phyloP scores from a whole-genome alignment of 2,888 invertebrate species.

The Cryptocephalus moraei region DNA sequence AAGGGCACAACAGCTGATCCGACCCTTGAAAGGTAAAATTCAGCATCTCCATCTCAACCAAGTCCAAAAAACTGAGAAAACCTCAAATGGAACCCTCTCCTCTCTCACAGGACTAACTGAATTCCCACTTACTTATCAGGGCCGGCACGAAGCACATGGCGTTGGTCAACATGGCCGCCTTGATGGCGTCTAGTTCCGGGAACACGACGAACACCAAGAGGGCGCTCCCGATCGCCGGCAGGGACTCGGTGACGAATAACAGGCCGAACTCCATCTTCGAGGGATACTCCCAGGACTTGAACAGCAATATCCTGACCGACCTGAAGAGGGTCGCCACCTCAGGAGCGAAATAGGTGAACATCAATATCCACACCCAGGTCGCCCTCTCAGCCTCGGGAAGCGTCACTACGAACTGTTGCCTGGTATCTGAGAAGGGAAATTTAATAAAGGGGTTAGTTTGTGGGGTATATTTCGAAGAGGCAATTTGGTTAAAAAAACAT shows the following conservation, averaged over 20 bases:
- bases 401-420: conserved; percentile 47
- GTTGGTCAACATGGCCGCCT: conserved; percentile 76
- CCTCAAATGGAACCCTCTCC: too few species aligned
- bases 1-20: too few species aligned
- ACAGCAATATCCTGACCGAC: conserved; percentile 59
- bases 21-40: too few species aligned
- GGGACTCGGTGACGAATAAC: conserved; percentile 61
- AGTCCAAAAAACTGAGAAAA: too few species aligned
- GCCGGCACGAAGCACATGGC: conserved; percentile 71
- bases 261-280: conserved; percentile 43
- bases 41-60: too few species aligned
- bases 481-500: too few species aligned
- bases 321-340: conserved; percentile 60
- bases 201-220: conserved; percentile 65
- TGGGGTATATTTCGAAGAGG: too few species aligned
- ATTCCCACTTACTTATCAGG: conserved; percentile 48
- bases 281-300: conserved; percentile 57
- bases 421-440: conserved; percentile 36
- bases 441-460: neutral
- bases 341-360: conserved; percentile 66
- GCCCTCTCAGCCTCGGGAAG: conserved; percentile 55
- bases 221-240: conserved; percentile 69
- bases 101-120: neutral
- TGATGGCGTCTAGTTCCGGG: conserved; percentile 70
- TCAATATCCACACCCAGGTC: conserved; percentile 71